Evolutionary conservation across 2,888 invertebrate species (phyloP).

Genomic region (Spilosoma lubricipeda): DNA sequence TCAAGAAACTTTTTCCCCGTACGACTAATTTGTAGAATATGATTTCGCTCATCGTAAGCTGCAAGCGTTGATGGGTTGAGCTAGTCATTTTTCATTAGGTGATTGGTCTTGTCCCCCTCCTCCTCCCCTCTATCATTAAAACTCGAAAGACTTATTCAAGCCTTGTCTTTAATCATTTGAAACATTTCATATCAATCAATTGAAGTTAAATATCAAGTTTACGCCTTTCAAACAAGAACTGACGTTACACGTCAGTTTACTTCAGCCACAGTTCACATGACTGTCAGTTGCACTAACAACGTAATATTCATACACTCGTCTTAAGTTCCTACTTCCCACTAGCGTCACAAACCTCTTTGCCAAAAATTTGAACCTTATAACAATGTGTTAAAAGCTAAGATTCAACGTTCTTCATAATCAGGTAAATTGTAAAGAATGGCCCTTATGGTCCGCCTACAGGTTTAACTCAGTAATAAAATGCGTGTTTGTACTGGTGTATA

Average conservation of each 20-base stretch:
- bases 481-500: slow-evolving; percentile 22
- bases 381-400: slow-evolving; percentile 4
- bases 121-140: background rate
- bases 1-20: too few relatives aligned
- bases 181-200: background rate
- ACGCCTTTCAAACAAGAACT: background rate
- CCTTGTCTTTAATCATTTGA: background rate
- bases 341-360: slow-evolving; percentile 24
- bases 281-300: slow-evolving; percentile 10
- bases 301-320: slow-evolving; percentile 25
- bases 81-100: background rate
- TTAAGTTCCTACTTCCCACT: slow-evolving; percentile 51
- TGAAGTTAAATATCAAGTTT: background rate
- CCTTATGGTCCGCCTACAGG: slow-evolving; percentile 51
- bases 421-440: slow-evolving; percentile 1
- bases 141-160: background rate
- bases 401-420: background rate
- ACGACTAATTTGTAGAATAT: background rate
- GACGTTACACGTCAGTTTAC: background rate
- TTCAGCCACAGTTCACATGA: slow-evolving; percentile 5
- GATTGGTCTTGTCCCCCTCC: background rate
- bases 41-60: background rate
- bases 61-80: background rate
- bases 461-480: slow-evolving; percentile 48
- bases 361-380: slow-evolving; percentile 14